A percentile compares a stretch with the other conserved stretches of the same genome.
phyloP scores from a whole-genome alignment of 2,797 vertebrate genomes.

The Acanthopagrus latus region DNA sequence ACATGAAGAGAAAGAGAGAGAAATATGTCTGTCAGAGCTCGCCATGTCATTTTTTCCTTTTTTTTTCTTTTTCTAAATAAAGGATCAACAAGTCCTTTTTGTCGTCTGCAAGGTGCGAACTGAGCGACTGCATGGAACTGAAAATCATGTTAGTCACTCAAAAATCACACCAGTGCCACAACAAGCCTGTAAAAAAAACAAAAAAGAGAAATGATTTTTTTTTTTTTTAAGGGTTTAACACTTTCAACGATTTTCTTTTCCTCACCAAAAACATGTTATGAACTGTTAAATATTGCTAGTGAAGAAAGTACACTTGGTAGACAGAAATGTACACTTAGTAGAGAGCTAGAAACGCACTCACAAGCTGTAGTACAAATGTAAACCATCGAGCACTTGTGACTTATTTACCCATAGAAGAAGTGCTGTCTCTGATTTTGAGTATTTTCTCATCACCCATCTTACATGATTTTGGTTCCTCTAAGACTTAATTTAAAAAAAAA shows the following conservation, averaged over 20 bases:
- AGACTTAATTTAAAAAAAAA: conserved; percentile 42
- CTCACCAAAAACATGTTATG: conserved; percentile 65
- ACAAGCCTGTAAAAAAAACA: conserved; percentile 58
- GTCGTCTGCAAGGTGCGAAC: conserved; percentile 48
- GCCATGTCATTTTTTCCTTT: conserved; percentile 4
- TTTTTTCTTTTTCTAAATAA: conserved; percentile 31
- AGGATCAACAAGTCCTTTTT: conserved; percentile 47
- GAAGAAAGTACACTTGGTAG: conserved; percentile 68
- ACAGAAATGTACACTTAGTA: conserved; percentile 68
- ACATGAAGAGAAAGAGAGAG: conserved; percentile 5
- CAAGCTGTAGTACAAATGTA: conserved; percentile 73
- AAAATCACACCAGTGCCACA: conserved; percentile 63
- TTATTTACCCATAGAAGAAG: conserved; percentile 60
- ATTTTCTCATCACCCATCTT: conserved; percentile 49
- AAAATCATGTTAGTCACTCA: conserved; percentile 47
- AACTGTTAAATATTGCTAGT: conserved; percentile 71
- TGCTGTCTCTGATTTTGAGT: conserved; percentile 53
- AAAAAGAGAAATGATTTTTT: neutral
- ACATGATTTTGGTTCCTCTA: conserved; percentile 45
- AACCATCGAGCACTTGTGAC: conserved; percentile 69
- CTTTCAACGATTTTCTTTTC: conserved; percentile 39
- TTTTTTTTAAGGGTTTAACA: conserved; percentile 52
- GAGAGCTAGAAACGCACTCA: conserved; percentile 71
- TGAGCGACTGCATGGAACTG: conserved; percentile 48
- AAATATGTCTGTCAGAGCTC: conserved; percentile 39